Evolutionary conservation across 2,113 vertebrate genomes (phyloP).

Genomic region (Parus major): DNA sequence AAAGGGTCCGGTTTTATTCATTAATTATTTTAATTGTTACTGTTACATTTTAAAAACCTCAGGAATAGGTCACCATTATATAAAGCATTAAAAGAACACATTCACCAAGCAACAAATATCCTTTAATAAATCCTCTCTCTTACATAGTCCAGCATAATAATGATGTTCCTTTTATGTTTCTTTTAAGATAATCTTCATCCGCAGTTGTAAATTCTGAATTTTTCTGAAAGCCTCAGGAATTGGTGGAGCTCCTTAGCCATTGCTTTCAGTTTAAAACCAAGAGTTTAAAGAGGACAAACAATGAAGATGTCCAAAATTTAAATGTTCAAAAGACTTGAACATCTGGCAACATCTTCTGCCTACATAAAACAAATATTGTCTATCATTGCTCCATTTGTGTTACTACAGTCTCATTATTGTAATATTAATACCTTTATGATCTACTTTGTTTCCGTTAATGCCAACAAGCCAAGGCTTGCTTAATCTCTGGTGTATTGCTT

Average conservation of each 20-base stretch:
- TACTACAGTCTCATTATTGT: background rate
- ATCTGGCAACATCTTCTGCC: background rate
- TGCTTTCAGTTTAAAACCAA: background rate
- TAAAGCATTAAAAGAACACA: background rate
- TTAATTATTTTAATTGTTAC: background rate
- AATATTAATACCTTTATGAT: background rate
- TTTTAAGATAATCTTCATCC: background rate
- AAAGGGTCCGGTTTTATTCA: background rate
- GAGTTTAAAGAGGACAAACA: background rate
- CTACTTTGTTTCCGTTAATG: background rate
- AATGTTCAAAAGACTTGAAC: background rate
- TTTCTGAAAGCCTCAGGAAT: background rate
- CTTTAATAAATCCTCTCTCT: background rate
- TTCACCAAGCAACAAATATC: background rate
- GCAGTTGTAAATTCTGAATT: background rate
- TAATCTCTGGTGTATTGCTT: background rate
- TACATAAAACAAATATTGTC: background rate
- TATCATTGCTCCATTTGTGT: background rate
- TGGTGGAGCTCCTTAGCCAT: background rate
- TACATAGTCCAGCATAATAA: background rate
- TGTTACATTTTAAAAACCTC: background rate
- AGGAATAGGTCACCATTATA: background rate
- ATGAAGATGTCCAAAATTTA: background rate
- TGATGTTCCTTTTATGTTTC: background rate
- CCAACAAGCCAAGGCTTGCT: background rate